These are phyloP conservation scores for Bettongia penicillata DNA, from an alignment of 2,113 vertebrate species.

Conservation along the genomic window DNA sequence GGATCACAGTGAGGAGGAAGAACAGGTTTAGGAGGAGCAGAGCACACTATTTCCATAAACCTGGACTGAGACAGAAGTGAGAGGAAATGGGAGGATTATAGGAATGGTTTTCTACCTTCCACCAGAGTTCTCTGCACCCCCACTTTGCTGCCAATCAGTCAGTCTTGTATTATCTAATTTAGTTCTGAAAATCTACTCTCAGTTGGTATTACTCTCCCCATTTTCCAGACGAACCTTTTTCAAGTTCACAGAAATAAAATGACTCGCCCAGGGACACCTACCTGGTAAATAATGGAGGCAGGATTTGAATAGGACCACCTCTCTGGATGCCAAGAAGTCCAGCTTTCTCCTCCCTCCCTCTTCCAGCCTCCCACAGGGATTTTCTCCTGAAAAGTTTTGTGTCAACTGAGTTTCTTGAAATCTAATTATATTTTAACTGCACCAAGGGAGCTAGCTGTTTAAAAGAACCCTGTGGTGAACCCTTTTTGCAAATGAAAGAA, in stretches of 20 bases:
- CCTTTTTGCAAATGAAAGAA: conserved; percentile 2
- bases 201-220: background rate
- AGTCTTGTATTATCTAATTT: too few relatives aligned
- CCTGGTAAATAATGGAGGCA: background rate
- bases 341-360: background rate
- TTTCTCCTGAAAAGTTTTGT: background rate
- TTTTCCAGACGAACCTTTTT: background rate
- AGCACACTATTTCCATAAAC: too few relatives aligned
- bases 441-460: background rate
- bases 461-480: background rate
- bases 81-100: background rate
- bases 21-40: too few relatives aligned
- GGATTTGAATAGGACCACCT: background rate
- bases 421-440: background rate
- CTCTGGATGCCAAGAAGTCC: background rate
- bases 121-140: background rate
- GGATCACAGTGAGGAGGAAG: too few relatives aligned
- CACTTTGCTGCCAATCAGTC: too few relatives aligned
- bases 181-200: too few relatives aligned
- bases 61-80: background rate
- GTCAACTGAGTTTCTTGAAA: background rate
- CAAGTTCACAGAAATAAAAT: background rate
- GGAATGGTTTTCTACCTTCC: background rate
- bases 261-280: background rate
- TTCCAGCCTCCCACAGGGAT: background rate